These are phyloP conservation scores for Neoaliturus tenellus DNA, from an alignment of 2,888 invertebrate species.

Conservation along the genomic window DNA sequence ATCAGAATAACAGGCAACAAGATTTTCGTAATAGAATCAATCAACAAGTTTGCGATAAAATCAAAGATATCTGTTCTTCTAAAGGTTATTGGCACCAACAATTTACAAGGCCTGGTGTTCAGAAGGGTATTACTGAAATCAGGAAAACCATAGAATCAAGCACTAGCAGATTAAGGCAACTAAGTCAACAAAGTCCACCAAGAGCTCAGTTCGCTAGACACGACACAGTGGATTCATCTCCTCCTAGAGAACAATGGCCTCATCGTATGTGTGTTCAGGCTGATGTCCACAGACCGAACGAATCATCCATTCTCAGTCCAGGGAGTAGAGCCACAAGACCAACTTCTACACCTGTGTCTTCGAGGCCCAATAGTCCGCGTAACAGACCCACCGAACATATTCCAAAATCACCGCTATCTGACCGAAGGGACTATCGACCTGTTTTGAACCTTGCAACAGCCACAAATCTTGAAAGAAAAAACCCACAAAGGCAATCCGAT, in stretches of 20 bases:
- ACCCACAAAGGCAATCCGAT: not conserved
- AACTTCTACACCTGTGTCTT: not conserved
- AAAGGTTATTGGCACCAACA: slow-evolving; percentile 3
- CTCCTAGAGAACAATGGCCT: not conserved
- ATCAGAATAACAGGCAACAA: not conserved
- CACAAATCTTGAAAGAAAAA: not conserved
- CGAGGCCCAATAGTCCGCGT: not conserved
- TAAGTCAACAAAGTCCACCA: no score
- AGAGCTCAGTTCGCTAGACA: no score
- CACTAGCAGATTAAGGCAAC: not conserved
- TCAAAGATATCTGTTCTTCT: not conserved
- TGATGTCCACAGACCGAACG: slow-evolving; percentile 5
- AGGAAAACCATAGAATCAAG: not conserved
- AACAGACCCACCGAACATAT: not conserved
- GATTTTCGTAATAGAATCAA: not conserved
- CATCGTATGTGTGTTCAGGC: not conserved
- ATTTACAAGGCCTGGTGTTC: not conserved
- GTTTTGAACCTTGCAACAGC: not conserved
- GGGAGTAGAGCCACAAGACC: not conserved
- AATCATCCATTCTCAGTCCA: not conserved
- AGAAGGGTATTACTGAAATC: not conserved
- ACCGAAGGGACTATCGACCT: not conserved
- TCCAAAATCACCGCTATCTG: not conserved
- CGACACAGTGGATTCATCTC: not conserved
- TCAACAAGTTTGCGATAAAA: not conserved